These are phyloP conservation scores for Dichetophora obliterata DNA, from an alignment of 2,888 invertebrate species.

Conservation along the genomic window DNA sequence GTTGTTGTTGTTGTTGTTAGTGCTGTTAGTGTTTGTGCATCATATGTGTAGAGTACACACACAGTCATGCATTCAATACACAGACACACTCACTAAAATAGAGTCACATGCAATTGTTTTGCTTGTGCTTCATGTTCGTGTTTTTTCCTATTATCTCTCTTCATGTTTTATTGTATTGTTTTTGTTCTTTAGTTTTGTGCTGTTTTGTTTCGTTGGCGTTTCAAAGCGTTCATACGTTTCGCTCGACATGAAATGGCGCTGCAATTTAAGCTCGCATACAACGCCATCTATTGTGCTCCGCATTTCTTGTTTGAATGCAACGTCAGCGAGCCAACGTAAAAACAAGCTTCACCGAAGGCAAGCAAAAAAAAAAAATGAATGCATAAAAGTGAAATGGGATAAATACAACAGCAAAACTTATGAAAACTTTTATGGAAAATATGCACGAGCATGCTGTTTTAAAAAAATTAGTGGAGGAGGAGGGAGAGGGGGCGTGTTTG, in stretches of 20 bases:
- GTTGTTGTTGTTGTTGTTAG: no score
- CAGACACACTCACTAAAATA: no score
- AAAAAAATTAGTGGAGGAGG: no score
- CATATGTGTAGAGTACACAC: no score
- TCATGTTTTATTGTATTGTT: no score
- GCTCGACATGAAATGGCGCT: neutral
- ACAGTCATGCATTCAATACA: no score
- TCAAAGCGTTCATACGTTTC: constrained; percentile 8
- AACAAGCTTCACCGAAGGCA: neutral
- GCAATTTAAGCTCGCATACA: neutral
- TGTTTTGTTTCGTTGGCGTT: constrained; percentile 6
- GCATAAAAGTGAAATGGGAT: neutral
- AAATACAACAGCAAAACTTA: neutral
- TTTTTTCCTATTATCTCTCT: no score
- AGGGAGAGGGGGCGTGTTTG: no score
- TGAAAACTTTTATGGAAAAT: neutral
- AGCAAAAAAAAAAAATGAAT: neutral
- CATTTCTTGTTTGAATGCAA: neutral
- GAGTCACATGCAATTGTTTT: no score
- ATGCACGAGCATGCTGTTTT: no score
- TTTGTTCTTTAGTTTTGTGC: neutral
- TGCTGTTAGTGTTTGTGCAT: no score
- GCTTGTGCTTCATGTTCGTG: no score
- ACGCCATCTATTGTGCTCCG: neutral
- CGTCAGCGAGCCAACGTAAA: neutral